phyloP scores from a whole-genome alignment of 2,888 invertebrate genomes.

The Sthenelais limicola region DNA sequence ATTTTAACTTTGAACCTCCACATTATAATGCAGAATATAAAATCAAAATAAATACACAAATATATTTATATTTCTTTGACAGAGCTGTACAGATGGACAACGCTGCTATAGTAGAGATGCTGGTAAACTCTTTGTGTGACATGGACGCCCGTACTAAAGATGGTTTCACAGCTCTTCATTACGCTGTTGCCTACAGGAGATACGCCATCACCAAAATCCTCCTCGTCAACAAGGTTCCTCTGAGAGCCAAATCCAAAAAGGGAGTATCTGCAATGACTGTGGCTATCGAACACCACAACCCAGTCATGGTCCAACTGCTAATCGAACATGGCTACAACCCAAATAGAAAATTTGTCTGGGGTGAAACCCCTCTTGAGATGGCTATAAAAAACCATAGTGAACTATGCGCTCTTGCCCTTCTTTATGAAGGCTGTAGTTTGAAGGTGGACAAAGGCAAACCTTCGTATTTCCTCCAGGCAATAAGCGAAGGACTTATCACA shows the following conservation, averaged over 20 bases:
- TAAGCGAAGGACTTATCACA: constrained; percentile 58
- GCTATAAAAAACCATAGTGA: constrained; percentile 64
- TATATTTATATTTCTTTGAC: constrained; percentile 43
- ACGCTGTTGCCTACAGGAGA: constrained; percentile 61
- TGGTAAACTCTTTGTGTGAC: constrained; percentile 64
- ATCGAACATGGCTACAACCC: constrained; percentile 64
- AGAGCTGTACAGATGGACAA: constrained; percentile 66
- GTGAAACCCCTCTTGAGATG: constrained; percentile 65
- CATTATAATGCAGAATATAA: too few species aligned
- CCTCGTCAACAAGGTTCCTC: constrained; percentile 57
- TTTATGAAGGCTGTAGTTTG: constrained; percentile 61
- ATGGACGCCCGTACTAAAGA: constrained; percentile 61
- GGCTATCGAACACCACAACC: constrained; percentile 64
- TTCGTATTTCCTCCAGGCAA: constrained; percentile 40
- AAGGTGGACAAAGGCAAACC: constrained; percentile 2
- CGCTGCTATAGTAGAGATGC: constrained; percentile 59
- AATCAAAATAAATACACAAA: background rate
- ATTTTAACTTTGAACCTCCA: too few species aligned
- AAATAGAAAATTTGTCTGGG: constrained; percentile 61
- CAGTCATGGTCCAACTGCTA: constrained; percentile 61
- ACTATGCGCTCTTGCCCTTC: constrained; percentile 63
- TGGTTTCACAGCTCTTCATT: constrained; percentile 66
- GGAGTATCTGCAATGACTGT: constrained; percentile 67
- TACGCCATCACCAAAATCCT: constrained; percentile 63
- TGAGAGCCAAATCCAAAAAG: constrained; percentile 59